Base-by-base conservation (phyloP, 2,113 vertebrate species). In the Chaetorhynchus papuensis region DNA sequence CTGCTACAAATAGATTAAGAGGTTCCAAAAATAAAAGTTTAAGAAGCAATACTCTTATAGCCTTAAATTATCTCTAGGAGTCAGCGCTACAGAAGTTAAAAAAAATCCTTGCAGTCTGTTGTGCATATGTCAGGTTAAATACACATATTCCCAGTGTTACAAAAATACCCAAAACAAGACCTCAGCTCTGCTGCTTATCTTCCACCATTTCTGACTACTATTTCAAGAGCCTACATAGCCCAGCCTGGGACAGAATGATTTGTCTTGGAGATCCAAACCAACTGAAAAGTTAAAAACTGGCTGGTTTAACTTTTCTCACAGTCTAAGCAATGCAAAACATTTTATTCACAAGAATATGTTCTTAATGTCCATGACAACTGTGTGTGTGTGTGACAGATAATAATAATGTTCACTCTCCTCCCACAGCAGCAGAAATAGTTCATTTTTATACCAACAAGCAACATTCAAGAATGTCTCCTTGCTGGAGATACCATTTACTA, bases 11-110 rank as follows among this genome's bases (percentile, higher is more conserved):
- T 69, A 95, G 96, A 94, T 94, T 94, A 90, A 85, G 88, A 78
- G 47, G 52, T 66, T 96, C 97, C 94, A 95, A 92, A 97, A 97
- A 97, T 97, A 97, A 86, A 95, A 94, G 82, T 93, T 95, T 70
- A 76, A 96, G 94, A 65, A 93, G 82, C 61, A 75, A 49, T 39
- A 54, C 66, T 90, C 84, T 88, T 72, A 65, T 1, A 83, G 75
- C 87, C 95, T 93, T 89, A 79, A 82, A 87, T 77, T 78, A 93
- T 53, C 70, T 90, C 69, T 82, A 41, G 37, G 17, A 92, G 56
- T 92, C 80, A 92, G 83, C 93, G 72, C 84, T 87, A 52, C 19
- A 69, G 27, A 84, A 93, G 83, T 89, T 89, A 39, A 79, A 87
- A 78, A 63, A 33, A 70, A 50, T 82, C 64, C 63, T 90, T 78